phyloP scores from a whole-genome alignment of 1,140 invertebrate genomes.

The Aphaenogaster ashmeadi region DNA sequence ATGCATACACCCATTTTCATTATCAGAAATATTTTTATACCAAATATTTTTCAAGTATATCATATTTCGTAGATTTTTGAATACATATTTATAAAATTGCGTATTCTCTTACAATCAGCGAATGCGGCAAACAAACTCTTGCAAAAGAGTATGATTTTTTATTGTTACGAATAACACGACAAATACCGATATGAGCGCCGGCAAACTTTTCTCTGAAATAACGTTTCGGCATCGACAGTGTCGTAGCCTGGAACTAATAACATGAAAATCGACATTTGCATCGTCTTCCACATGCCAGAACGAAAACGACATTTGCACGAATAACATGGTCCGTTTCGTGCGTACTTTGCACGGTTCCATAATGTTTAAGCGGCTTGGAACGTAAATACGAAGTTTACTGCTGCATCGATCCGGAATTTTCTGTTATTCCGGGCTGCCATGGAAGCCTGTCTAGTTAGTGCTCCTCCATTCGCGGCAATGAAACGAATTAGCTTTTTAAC shows the following conservation, averaged over 20 bases:
- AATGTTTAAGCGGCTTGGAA: constrained; percentile 39
- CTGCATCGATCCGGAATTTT: constrained; percentile 50
- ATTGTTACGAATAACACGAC: constrained; percentile 17
- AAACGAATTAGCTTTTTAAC: constrained; percentile 75
- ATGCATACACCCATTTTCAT: neutral
- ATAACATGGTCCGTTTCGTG: constrained; percentile 17
- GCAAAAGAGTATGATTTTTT: neutral
- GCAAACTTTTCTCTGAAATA: constrained; percentile 10
- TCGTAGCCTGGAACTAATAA: constrained; percentile 47
- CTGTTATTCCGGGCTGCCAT: constrained; percentile 48
- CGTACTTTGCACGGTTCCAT: constrained; percentile 47
- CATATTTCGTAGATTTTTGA: neutral
- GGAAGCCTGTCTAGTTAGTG: constrained; percentile 46
- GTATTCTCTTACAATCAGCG: neutral
- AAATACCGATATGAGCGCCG: neutral
- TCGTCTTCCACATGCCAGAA: neutral
- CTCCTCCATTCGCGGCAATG: constrained; percentile 32
- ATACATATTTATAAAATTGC: constrained; percentile 14
- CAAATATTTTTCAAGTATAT: neutral
- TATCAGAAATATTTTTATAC: neutral
- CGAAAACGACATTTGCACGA: constrained; percentile 38
- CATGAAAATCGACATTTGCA: constrained; percentile 26
- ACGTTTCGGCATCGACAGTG: neutral
- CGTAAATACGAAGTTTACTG: constrained; percentile 63
- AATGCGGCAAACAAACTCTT: neutral